Conservation (phyloP, 1,140 invertebrate genomes). For the Scylla paramamosain region DNA sequence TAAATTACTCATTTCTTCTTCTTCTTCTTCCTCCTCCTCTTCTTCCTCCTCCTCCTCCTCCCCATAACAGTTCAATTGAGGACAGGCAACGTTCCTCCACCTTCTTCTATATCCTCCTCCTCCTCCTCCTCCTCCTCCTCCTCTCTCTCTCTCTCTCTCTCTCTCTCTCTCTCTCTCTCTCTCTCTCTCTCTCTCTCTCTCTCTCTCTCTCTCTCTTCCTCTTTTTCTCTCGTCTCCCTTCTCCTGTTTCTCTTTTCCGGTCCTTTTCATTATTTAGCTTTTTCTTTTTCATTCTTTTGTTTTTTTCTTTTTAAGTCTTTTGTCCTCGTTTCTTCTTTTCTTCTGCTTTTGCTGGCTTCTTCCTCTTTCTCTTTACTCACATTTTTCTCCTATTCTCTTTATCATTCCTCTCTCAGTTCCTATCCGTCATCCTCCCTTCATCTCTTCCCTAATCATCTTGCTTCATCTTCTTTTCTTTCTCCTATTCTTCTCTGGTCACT, state of each 20-base stretch:
- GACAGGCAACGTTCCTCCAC: neutral
- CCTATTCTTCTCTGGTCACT: neutral
- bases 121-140: neutral
- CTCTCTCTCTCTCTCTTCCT: neutral
- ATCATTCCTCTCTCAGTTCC: neutral
- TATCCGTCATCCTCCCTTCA: neutral
- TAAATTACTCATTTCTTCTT: neutral
- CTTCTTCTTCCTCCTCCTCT: too few species aligned
- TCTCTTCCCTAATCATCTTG: neutral
- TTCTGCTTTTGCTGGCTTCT: neutral
- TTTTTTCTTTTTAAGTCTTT: neutral
- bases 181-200: neutral
- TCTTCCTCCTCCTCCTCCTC: too few species aligned
- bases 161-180: too few species aligned
- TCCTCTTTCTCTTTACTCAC: neutral
- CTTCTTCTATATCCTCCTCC: neutral
- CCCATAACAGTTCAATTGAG: too few species aligned
- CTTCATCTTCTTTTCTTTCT: neutral
- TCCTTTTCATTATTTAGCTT: slow-evolving; percentile 12
- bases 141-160: too few species aligned
- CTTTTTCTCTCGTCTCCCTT: neutral
- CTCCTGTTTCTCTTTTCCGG: neutral
- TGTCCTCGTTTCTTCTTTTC: neutral
- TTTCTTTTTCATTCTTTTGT: neutral
- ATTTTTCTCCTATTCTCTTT: too few species aligned